Percentiles rank a stretch among this genome's conserved stretches.
phyloP scores from a whole-genome alignment of 2,113 vertebrate genomes.

The Formicarius rufipectus region DNA sequence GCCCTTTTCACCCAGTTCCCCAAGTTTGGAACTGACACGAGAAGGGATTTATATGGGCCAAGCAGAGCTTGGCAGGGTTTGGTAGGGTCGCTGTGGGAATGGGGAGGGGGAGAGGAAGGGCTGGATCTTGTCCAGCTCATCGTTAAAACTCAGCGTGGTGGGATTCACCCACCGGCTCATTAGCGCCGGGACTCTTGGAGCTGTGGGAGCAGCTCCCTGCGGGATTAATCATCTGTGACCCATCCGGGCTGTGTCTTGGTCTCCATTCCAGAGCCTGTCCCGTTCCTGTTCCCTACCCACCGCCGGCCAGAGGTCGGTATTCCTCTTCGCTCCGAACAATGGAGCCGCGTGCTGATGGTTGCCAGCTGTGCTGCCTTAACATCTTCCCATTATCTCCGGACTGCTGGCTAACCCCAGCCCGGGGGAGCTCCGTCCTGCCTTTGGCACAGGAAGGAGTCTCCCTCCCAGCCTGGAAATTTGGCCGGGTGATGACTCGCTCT shows the following conservation, averaged over 20 bases:
- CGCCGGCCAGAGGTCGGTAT: neutral
- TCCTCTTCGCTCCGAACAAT: conserved; percentile 3
- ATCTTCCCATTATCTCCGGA: conserved; percentile 59
- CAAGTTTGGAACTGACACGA: neutral
- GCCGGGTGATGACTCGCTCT: neutral
- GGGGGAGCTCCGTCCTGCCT: conserved; percentile 10
- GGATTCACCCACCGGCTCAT: conserved; percentile 34
- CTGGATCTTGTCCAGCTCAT: neutral
- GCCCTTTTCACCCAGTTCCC: neutral
- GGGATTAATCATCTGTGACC: conserved; percentile 32
- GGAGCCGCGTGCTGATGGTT: conserved; percentile 36
- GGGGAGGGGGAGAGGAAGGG: neutral
- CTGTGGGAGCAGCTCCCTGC: neutral
- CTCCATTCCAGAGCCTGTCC: neutral
- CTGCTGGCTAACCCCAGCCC: conserved; percentile 21
- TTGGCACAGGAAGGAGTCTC: conserved; percentile 50
- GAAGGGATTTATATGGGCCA: neutral
- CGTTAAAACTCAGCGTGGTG: neutral
- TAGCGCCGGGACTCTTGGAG: neutral
- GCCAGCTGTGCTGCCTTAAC: conserved; percentile 64
- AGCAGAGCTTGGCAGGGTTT: neutral
- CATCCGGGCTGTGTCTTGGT: neutral
- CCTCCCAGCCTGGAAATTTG: conserved; percentile 56
- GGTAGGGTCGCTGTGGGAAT: neutral
- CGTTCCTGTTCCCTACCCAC: neutral